phyloP scores from a whole-genome alignment of 2,797 vertebrate genomes.

The Myotis myotis region DNA sequence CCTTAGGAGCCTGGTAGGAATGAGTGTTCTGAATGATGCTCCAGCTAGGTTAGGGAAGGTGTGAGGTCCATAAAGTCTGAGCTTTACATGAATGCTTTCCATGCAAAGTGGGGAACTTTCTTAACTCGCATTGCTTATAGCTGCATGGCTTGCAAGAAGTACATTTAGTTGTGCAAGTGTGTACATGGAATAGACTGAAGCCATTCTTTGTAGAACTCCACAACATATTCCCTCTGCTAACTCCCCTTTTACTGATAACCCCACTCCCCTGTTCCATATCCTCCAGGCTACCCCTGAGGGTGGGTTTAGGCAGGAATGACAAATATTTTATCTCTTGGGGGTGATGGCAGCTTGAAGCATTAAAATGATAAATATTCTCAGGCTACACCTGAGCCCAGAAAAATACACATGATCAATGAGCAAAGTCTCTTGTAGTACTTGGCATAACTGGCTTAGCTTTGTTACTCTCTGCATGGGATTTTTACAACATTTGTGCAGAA shows the following conservation, averaged over 20 bases:
- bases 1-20: background rate
- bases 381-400: background rate
- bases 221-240: background rate
- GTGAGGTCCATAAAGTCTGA: background rate
- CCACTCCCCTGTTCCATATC: background rate
- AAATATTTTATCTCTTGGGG: background rate
- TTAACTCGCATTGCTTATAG: background rate
- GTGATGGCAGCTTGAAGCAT: background rate
- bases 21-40: background rate
- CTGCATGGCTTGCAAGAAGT: background rate
- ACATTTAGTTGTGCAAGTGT: background rate
- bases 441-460: background rate
- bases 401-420: background rate
- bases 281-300: background rate
- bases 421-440: background rate
- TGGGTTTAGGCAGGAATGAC: background rate
- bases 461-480: background rate
- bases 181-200: background rate
- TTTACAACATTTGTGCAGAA: background rate
- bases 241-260: background rate
- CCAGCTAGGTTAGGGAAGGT: background rate
- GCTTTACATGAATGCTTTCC: background rate
- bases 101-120: background rate
- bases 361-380: background rate
- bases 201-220: background rate